These are phyloP conservation scores for Datnioides undecimradiatus DNA, from an alignment of 2,113 vertebrate genomes.

Conservation along the genomic window DNA sequence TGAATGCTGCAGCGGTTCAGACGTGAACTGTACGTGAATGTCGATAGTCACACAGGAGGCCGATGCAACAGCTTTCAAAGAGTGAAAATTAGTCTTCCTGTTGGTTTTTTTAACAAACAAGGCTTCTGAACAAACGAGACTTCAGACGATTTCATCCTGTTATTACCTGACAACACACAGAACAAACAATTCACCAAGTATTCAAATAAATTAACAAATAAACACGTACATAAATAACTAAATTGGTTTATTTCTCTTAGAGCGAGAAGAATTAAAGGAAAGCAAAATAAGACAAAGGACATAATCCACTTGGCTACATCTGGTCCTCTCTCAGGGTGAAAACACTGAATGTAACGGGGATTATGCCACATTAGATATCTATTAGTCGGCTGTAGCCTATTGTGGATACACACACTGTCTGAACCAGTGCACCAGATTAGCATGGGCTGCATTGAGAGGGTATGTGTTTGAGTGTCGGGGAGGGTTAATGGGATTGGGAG, in stretches of 20 bases:
- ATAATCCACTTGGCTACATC: neutral
- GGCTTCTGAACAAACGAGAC: too few relatives aligned
- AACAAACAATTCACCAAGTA: neutral
- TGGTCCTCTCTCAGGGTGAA: neutral
- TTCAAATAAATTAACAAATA: too few relatives aligned
- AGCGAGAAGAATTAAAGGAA: neutral
- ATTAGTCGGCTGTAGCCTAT: conserved; percentile 8
- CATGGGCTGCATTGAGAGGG: conserved; percentile 16
- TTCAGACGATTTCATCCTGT: too few relatives aligned
- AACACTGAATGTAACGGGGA: conserved; percentile 7
- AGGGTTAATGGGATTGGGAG: conserved; percentile 53
- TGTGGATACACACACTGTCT: conserved; percentile 4
- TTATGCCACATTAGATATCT: conserved; percentile 35
- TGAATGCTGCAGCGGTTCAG: neutral
- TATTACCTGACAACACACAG: too few relatives aligned
- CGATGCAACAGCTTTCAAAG: neutral
- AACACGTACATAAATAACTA: neutral
- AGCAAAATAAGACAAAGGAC: neutral
- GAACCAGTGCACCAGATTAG: conserved; percentile 42
- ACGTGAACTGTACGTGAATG: neutral
- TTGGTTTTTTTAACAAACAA: too few relatives aligned
- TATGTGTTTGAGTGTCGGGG: conserved; percentile 27
- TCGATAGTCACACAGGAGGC: neutral
- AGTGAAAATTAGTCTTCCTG: neutral
- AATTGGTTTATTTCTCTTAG: neutral